phyloP scores from a whole-genome alignment of 2,113 vertebrate genomes.

The Xenopus borealis region DNA sequence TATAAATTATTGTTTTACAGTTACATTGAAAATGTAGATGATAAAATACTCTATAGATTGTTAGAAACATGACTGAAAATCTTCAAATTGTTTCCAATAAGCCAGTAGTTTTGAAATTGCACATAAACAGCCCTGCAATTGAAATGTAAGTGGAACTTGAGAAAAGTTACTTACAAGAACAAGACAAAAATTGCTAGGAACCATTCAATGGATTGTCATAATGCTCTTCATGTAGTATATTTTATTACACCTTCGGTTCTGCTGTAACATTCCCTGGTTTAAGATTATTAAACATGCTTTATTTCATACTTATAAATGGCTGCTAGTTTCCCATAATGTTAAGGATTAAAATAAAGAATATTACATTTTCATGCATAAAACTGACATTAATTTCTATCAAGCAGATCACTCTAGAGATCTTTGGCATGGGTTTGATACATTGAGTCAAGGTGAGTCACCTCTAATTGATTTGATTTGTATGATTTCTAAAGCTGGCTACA shows the following conservation, averaged over 20 bases:
- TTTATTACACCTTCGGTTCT: neutral
- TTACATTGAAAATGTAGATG: neutral
- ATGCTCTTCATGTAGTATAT: neutral
- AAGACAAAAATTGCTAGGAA: conserved; percentile 4
- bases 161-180: conserved; percentile 14
- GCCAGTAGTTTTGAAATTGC: neutral
- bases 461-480: too few species aligned
- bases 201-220: neutral
- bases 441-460: too few species aligned
- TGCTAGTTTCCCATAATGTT: too few species aligned
- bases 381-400: too few species aligned
- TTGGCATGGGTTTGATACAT: too few species aligned
- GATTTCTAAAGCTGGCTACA: too few species aligned
- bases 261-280: neutral
- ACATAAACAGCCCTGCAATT: conserved; percentile 12
- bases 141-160: conserved; percentile 12
- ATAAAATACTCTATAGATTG: neutral
- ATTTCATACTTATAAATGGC: too few species aligned
- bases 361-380: too few species aligned
- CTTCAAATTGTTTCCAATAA: conserved; percentile 10
- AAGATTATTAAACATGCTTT: neutral
- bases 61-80: neutral
- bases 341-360: too few species aligned
- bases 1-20: neutral
- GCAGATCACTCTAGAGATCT: too few species aligned